Conservation (phyloP, 2,113 vertebrate species). For the Spermophilus dauricus region DNA sequence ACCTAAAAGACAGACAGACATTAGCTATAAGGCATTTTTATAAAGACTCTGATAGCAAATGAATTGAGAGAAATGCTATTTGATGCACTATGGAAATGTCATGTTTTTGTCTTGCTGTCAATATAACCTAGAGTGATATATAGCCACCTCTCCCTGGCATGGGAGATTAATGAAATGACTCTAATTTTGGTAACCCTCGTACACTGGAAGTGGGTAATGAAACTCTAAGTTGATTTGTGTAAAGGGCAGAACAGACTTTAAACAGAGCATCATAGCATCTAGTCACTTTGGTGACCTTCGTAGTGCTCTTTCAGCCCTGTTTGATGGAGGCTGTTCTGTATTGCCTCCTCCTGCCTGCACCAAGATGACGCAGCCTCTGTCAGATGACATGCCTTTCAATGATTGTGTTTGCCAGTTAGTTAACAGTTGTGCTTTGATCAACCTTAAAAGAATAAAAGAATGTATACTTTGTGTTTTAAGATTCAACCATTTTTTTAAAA, state of each 20-base stretch:
- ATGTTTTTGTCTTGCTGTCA: slow-evolving; percentile 73
- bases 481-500: background rate
- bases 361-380: background rate
- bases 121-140: slow-evolving; percentile 66
- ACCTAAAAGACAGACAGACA: slow-evolving; percentile 37
- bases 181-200: slow-evolving; percentile 71
- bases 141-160: slow-evolving; percentile 28
- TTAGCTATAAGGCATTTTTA: slow-evolving; percentile 49
- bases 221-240: slow-evolving; percentile 65
- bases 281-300: background rate
- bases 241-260: slow-evolving; percentile 16
- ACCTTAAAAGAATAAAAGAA: background rate
- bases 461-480: slow-evolving; percentile 6
- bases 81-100: slow-evolving; percentile 43
- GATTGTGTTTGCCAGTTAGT: background rate
- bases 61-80: slow-evolving; percentile 61
- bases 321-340: background rate
- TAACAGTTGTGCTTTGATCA: background rate
- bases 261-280: background rate
- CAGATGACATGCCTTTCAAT: background rate
- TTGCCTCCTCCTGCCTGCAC: background rate
- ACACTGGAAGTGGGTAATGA: background rate
- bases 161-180: slow-evolving; percentile 80
- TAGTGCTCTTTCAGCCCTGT: background rate
- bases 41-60: slow-evolving; percentile 57